Evolutionary conservation across 2,113 vertebrate species (phyloP).

Genomic region (Rhabdornis inornatus): DNA sequence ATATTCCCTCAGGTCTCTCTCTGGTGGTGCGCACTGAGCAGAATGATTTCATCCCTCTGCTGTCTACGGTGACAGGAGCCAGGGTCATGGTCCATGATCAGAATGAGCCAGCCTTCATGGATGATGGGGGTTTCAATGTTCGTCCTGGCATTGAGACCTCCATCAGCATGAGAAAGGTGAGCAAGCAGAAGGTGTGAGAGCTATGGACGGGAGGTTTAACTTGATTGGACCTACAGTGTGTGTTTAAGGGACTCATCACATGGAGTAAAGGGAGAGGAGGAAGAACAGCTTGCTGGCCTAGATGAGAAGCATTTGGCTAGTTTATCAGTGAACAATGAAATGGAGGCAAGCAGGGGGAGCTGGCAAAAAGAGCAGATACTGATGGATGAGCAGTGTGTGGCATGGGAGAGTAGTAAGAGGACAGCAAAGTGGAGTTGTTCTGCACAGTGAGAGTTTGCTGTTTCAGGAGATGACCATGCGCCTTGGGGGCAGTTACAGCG

Average conservation of each 20-base stretch:
- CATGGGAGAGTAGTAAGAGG: not conserved
- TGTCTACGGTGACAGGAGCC: constrained; percentile 80
- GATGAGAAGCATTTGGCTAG: not conserved
- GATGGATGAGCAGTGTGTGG: not conserved
- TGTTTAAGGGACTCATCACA: not conserved
- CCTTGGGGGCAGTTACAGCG: constrained; percentile 75
- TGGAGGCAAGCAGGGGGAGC: not conserved
- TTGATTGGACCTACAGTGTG: not conserved
- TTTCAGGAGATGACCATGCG: constrained; percentile 71
- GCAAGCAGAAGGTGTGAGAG: not conserved
- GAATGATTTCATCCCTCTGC: constrained; percentile 78
- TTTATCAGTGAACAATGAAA: not conserved
- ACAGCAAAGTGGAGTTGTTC: not conserved
- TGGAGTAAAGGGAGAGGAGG: not conserved
- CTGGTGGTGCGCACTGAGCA: constrained; percentile 76
- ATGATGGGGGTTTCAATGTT: constrained; percentile 79
- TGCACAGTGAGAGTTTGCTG: not conserved
- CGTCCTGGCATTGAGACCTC: constrained; percentile 78
- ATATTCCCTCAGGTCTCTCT: constrained; percentile 70
- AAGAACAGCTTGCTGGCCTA: not conserved
- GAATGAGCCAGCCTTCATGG: constrained; percentile 79
- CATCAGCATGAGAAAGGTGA: constrained; percentile 79
- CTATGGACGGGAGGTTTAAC: not conserved
- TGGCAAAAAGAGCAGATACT: not conserved
- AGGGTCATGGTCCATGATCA: constrained; percentile 78